phyloP scores from a whole-genome alignment of 2,113 vertebrate genomes.

The Sardina pilchardus region DNA sequence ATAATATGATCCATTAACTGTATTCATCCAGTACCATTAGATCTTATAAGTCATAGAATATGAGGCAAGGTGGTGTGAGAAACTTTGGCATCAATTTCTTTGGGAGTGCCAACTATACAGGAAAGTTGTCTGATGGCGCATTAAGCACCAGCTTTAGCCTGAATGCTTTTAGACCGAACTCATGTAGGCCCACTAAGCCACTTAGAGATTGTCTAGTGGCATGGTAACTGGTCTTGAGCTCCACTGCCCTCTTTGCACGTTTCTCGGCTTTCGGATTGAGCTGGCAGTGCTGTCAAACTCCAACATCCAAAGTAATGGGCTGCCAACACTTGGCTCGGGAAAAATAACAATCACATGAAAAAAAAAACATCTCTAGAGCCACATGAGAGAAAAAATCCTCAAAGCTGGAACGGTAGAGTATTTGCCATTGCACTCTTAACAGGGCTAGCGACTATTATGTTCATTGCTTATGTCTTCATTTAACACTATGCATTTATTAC shows the following conservation, averaged over 20 bases:
- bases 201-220: conserved; percentile 49
- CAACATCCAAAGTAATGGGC: background rate
- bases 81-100: background rate
- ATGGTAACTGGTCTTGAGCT: conserved; percentile 47
- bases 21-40: too few species aligned
- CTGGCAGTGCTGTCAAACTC: background rate
- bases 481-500: background rate
- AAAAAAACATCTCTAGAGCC: background rate
- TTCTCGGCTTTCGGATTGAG: background rate
- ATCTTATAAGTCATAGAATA: background rate
- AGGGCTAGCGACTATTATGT: background rate
- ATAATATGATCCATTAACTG: background rate
- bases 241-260: background rate
- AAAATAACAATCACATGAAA: conserved; percentile 12
- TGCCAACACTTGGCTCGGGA: background rate
- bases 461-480: background rate
- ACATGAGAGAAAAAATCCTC: background rate
- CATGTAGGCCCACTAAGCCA: conserved; percentile 32
- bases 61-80: background rate
- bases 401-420: background rate
- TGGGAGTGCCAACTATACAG: background rate
- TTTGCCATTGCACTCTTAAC: background rate
- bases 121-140: conserved; percentile 1
- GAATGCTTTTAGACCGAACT: conserved; percentile 32
- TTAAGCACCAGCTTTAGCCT: background rate